These are phyloP conservation scores for Oncopodura yosiiana DNA, from an alignment of 1,140 invertebrate genomes.

Conservation along the genomic window DNA sequence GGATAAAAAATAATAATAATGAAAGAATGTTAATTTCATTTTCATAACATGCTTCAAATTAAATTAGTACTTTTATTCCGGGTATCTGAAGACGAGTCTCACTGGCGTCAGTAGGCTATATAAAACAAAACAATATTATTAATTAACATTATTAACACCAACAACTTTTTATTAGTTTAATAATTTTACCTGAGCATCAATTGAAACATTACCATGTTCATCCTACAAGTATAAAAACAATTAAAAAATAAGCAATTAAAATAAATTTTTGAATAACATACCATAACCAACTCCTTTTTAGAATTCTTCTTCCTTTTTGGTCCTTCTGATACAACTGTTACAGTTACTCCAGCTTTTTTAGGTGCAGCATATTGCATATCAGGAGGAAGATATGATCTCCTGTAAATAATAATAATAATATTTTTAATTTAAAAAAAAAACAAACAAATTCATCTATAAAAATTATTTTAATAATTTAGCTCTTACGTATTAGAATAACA, in stretches of 20 bases:
- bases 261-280: neutral
- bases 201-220: constrained; percentile 36
- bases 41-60: neutral
- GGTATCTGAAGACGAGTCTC: constrained; percentile 30
- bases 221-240: constrained; percentile 9
- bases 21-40: neutral
- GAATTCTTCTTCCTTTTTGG: constrained; percentile 18
- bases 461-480: constrained; percentile 47
- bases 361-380: constrained; percentile 34
- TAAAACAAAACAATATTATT: constrained; percentile 1
- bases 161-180: neutral
- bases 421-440: neutral
- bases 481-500: constrained; percentile 56
- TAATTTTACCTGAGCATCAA: constrained; percentile 28
- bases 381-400: constrained; percentile 26
- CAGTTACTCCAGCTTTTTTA: constrained; percentile 34
- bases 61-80: constrained; percentile 14
- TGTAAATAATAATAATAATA: constrained; percentile 1
- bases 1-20: neutral
- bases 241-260: neutral
- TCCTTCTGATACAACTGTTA: constrained; percentile 28
- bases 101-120: constrained; percentile 28
- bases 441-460: neutral
- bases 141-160: neutral
- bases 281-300: constrained; percentile 25